Evolutionary conservation across 1,140 invertebrate genomes (phyloP).

Genomic region (Stegodyphus mimosarum): DNA sequence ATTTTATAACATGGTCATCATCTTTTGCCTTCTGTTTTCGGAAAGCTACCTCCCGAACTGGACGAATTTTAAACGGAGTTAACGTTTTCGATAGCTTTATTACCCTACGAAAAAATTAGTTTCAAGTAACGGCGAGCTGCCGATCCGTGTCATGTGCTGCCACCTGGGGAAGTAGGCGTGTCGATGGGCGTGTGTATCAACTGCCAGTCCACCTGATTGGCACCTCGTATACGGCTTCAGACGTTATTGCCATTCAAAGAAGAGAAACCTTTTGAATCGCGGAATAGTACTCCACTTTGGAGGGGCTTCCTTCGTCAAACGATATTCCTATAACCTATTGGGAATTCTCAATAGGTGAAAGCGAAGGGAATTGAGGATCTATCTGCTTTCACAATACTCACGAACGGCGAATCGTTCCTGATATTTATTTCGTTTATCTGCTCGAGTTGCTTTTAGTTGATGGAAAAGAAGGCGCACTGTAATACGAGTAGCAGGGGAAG

Average conservation of each 20-base stretch:
- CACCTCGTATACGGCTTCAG: constrained; percentile 26
- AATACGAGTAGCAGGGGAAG: not conserved
- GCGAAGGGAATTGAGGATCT: constrained; percentile 52
- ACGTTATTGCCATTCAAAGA: constrained; percentile 55
- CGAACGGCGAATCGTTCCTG: constrained; percentile 36
- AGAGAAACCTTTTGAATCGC: constrained; percentile 53
- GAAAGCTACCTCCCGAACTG: too few species aligned
- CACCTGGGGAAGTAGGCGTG: constrained; percentile 43
- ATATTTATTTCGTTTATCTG: constrained; percentile 57
- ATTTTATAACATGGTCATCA: too few species aligned
- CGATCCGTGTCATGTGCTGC: constrained; percentile 24
- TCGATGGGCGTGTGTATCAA: constrained; percentile 30
- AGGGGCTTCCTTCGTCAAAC: constrained; percentile 37
- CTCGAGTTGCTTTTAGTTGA: constrained; percentile 51
- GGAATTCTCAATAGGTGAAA: constrained; percentile 59
- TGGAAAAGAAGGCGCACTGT: constrained; percentile 23
- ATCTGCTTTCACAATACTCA: constrained; percentile 28
- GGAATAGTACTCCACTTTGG: constrained; percentile 56
- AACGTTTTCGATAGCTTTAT: too few species aligned
- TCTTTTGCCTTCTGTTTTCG: too few species aligned
- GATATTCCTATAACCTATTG: constrained; percentile 56
- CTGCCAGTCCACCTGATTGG: constrained; percentile 46
- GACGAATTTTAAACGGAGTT: too few species aligned
- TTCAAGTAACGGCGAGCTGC: not conserved
- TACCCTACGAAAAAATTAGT: not conserved